phyloP scores from a whole-genome alignment of 2,113 vertebrate species.

The Typhlomys cinereus region DNA sequence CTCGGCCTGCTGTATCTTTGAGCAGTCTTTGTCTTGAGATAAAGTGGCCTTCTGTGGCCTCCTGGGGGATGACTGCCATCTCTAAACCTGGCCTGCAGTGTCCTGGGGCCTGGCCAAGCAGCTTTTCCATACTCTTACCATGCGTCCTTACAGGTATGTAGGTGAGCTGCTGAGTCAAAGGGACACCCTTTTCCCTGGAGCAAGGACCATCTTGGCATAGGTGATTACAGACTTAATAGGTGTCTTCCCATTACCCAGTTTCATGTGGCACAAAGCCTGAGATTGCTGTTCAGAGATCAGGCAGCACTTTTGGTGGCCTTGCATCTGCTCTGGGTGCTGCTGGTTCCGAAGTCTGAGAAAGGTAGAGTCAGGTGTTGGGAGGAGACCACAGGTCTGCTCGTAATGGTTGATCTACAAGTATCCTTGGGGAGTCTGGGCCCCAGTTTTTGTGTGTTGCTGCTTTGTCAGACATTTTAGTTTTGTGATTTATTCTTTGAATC shows the following conservation, averaged over 20 bases:
- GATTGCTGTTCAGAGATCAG: not conserved
- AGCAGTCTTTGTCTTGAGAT: too few species aligned
- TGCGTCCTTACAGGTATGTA: not conserved
- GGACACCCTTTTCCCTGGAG: not conserved
- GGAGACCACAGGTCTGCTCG: too few species aligned
- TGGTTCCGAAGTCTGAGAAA: too few species aligned
- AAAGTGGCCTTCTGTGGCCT: too few species aligned
- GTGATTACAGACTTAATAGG: not conserved
- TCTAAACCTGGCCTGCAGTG: too few species aligned
- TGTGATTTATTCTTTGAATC: not conserved
- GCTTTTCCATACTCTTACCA: too few species aligned
- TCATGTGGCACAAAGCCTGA: too few species aligned
- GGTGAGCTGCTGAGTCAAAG: not conserved
- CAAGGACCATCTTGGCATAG: not conserved
- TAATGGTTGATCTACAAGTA: not conserved
- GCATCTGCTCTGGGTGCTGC: not conserved
- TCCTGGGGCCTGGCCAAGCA: too few species aligned
- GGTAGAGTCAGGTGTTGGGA: too few species aligned
- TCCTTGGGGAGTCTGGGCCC: not conserved
- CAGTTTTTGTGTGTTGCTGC: not conserved
- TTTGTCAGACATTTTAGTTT: not conserved
- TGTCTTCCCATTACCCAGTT: too few species aligned
- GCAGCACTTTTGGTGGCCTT: too few species aligned
- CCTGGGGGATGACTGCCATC: too few species aligned
- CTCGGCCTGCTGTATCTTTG: not conserved